Evolutionary conservation across 2,797 vertebrate genomes (phyloP).

Genomic region (Onychomys leucogaster): DNA sequence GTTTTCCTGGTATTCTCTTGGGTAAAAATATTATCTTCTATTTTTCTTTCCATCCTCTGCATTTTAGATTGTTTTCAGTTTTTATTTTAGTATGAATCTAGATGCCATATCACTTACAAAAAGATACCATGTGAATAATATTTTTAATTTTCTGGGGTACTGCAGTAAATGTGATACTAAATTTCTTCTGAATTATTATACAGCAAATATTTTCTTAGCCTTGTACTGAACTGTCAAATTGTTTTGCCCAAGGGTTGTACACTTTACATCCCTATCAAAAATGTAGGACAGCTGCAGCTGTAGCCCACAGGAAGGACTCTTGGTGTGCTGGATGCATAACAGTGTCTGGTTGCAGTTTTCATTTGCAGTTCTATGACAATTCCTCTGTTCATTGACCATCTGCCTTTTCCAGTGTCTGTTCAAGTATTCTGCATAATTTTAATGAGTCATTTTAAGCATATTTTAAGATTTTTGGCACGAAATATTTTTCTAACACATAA

Average conservation of each 20-base stretch:
- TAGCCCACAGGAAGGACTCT: background rate
- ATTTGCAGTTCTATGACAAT: background rate
- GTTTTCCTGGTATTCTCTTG: background rate
- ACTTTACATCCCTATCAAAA: background rate
- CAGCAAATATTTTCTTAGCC: background rate
- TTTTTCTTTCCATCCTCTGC: background rate
- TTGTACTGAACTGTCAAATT: background rate
- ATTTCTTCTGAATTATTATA: background rate
- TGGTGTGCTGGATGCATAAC: background rate
- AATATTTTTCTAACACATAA: background rate
- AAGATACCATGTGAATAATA: background rate
- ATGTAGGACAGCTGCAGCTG: background rate
- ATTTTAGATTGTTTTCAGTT: background rate
- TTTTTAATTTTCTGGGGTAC: background rate
- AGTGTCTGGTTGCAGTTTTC: background rate
- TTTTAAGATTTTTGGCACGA: background rate
- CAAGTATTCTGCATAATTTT: conserved; percentile 8
- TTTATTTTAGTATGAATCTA: background rate
- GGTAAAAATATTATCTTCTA: background rate
- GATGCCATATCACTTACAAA: background rate
- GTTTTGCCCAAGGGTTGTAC: background rate
- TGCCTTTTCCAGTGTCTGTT: background rate
- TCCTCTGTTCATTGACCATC: background rate
- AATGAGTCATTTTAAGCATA: background rate
- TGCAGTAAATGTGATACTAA: background rate